Evolutionary conservation across 2,113 vertebrate species (phyloP).

Genomic region (Cervus canadensis): DNA sequence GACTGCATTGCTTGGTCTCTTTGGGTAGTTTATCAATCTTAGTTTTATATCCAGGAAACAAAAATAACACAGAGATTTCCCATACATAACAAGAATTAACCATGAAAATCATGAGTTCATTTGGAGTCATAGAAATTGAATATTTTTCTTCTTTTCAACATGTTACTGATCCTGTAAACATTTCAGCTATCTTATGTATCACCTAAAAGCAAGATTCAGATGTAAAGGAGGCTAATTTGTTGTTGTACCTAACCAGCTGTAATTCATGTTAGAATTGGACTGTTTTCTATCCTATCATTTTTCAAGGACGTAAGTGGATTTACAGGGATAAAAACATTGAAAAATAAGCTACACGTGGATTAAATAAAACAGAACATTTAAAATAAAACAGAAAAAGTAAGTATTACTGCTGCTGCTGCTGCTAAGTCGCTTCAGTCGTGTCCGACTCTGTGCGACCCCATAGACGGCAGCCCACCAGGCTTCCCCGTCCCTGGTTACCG

Average conservation of each 20-base stretch:
- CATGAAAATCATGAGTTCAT: conserved; percentile 37
- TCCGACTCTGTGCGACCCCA: too few species aligned
- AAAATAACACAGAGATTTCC: neutral
- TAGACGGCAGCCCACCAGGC: too few species aligned
- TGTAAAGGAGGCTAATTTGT: conserved; percentile 10
- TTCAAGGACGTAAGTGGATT: neutral
- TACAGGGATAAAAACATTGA: neutral
- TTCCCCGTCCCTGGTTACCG: neutral
- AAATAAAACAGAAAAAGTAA: neutral
- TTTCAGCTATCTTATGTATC: conserved; percentile 16
- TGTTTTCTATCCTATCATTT: conserved; percentile 15
- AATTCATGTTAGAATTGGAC: conserved; percentile 14
- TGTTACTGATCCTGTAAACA: neutral
- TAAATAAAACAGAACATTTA: conserved; percentile 7
- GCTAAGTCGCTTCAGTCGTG: too few species aligned
- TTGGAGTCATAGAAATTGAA: neutral
- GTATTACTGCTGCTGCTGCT: neutral
- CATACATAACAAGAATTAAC: neutral
- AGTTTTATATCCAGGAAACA: neutral
- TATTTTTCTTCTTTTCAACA: conserved; percentile 15
- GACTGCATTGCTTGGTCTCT: neutral
- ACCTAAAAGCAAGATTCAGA: conserved; percentile 25
- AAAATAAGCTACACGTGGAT: neutral
- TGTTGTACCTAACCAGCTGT: neutral
- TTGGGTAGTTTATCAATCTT: neutral